A percentile compares a stretch with the other conserved stretches of the same genome.
These are phyloP conservation scores for Conchocele bisecta DNA, from an alignment of 2,888 invertebrate species.

Conservation along the genomic window DNA sequence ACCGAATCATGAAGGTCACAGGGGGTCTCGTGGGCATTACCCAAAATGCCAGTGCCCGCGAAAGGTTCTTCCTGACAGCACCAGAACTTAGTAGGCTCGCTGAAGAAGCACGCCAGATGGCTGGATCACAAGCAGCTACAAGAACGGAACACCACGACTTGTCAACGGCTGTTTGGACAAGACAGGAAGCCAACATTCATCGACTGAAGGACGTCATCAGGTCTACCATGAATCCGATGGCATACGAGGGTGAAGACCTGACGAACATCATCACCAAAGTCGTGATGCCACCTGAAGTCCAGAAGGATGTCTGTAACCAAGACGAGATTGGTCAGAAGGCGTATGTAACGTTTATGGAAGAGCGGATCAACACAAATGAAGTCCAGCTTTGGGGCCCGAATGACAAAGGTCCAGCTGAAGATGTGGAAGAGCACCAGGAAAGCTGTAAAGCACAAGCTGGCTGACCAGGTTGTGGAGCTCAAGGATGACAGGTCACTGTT, in stretches of 20 bases:
- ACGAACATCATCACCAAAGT: slow-evolving; percentile 11
- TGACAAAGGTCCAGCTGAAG: slow-evolving; percentile 7
- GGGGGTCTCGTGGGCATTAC: neutral
- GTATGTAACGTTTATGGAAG: neutral
- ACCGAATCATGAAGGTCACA: no score
- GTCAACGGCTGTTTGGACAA: neutral
- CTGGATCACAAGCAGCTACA: neutral
- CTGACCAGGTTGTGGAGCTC: neutral
- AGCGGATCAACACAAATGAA: slow-evolving; percentile 1
- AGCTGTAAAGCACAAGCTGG: neutral
- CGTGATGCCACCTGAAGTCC: slow-evolving; percentile 15
- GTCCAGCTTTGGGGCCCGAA: slow-evolving; percentile 1
- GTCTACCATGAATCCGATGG: neutral
- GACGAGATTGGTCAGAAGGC: neutral
- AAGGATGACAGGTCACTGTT: slow-evolving; percentile 18
- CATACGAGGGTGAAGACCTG: neutral
- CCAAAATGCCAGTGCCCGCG: neutral
- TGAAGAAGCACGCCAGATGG: neutral
- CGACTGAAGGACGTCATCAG: neutral
- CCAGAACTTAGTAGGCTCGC: neutral
- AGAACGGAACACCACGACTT: neutral
- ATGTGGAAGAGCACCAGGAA: slow-evolving; percentile 8
- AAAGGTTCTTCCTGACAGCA: neutral
- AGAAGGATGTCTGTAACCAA: neutral
- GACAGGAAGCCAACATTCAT: neutral